These are phyloP conservation scores for Eueides isabella DNA, from an alignment of 1,140 invertebrate genomes.

Conservation along the genomic window DNA sequence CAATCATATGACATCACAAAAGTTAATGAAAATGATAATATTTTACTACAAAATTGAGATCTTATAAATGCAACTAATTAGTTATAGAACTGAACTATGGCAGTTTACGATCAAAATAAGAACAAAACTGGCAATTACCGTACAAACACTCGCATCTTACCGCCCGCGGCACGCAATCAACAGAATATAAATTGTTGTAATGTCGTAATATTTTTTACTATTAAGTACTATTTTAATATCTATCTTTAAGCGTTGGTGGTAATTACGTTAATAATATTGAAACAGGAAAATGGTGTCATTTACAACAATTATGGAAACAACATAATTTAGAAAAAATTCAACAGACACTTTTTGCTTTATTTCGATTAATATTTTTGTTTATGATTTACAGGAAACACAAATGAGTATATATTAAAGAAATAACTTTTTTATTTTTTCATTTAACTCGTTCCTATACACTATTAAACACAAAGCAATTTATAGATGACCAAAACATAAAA, in stretches of 20 bases:
- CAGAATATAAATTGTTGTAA: slow-evolving; percentile 28
- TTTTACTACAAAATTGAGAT: too few species aligned
- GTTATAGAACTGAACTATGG: slow-evolving; percentile 12
- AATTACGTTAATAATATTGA: neutral
- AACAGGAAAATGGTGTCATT: too few species aligned
- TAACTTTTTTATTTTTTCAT: too few species aligned
- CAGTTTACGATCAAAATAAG: slow-evolving; percentile 22
- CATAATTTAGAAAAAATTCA: neutral
- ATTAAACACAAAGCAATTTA: too few species aligned
- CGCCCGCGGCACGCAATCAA: slow-evolving; percentile 48
- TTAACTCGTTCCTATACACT: too few species aligned
- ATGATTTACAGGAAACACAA: neutral
- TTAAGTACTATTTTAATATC: neutral
- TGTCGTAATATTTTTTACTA: neutral
- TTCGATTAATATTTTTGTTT: neutral
- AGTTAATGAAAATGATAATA: too few species aligned
- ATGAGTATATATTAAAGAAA: neutral
- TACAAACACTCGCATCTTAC: slow-evolving; percentile 65
- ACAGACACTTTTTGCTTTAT: neutral
- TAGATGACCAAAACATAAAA: too few species aligned
- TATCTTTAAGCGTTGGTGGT: neutral
- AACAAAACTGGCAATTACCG: slow-evolving; percentile 23
- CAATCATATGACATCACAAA: too few species aligned
- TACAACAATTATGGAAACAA: neutral
- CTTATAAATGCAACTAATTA: neutral